phyloP scores from a whole-genome alignment of 1,140 invertebrate genomes.

The Adelges cooleyi region DNA sequence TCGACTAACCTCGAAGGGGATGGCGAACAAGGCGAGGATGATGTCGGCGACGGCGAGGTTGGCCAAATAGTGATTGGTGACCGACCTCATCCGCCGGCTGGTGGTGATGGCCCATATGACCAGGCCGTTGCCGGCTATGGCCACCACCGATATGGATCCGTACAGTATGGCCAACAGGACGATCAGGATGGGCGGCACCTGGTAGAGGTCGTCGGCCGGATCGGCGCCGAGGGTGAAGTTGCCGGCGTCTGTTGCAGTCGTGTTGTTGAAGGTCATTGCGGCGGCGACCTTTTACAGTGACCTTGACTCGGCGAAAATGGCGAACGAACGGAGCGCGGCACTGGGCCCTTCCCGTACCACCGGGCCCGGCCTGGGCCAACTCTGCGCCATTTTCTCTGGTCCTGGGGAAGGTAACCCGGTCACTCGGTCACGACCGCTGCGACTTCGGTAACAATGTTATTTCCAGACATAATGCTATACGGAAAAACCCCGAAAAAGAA shows the following conservation, averaged over 20 bases:
- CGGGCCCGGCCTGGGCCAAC: neutral
- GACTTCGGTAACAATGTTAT: no score
- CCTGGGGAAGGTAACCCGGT: neutral
- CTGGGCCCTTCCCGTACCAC: neutral
- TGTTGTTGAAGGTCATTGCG: neutral
- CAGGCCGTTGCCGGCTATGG: slow-evolving; percentile 45
- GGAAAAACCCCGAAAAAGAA: no score
- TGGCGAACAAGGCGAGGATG: slow-evolving; percentile 41
- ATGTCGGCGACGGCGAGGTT: slow-evolving; percentile 43
- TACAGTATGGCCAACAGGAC: slow-evolving; percentile 45
- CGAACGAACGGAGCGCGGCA: no score
- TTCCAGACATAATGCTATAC: no score
- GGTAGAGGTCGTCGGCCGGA: slow-evolving; percentile 35
- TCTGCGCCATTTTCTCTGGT: neutral
- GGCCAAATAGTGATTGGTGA: slow-evolving; percentile 46
- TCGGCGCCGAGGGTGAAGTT: neutral
- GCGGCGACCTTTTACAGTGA: neutral
- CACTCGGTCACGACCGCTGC: neutral
- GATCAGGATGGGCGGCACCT: slow-evolving; percentile 42
- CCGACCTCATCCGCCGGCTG: slow-evolving; percentile 41
- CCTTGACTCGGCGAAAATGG: no score
- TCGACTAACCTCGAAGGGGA: slow-evolving; percentile 41
- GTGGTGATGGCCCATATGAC: slow-evolving; percentile 45
- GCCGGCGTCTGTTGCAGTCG: neutral
- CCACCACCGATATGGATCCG: slow-evolving; percentile 45